phyloP scores from a whole-genome alignment of 2,113 vertebrate species.

The Hepsetus odoe region DNA sequence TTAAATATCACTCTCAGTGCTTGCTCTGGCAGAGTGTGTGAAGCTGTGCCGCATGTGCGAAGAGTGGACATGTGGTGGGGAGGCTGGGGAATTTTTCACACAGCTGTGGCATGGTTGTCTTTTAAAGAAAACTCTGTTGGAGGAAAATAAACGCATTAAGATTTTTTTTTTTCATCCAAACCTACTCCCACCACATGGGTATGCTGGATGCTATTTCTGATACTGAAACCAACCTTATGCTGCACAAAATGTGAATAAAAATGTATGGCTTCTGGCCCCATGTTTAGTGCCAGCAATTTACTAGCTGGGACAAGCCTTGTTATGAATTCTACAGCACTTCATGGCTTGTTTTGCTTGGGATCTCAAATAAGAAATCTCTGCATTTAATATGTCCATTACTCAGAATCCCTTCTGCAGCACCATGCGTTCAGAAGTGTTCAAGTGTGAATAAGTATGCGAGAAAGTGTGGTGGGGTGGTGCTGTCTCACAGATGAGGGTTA shows the following conservation, averaged over 20 bases:
- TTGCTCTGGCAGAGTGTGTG: constrained; percentile 21
- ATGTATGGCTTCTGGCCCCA: neutral
- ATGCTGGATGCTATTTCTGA: neutral
- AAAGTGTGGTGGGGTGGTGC: neutral
- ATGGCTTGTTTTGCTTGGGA: constrained; percentile 16
- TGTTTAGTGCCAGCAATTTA: neutral
- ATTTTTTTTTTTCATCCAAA: neutral
- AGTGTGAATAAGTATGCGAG: neutral
- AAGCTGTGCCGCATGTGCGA: constrained; percentile 39
- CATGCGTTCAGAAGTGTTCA: neutral
- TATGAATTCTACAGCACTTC: neutral
- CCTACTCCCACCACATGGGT: neutral
- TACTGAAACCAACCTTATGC: neutral
- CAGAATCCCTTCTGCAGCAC: neutral
- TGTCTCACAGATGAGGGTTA: constrained; percentile 39
- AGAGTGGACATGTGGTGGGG: constrained; percentile 52
- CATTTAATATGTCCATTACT: constrained; percentile 32
- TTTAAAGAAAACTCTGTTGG: constrained; percentile 36
- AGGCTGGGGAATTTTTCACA: constrained; percentile 48
- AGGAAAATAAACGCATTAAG: constrained; percentile 42
- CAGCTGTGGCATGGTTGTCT: constrained; percentile 42
- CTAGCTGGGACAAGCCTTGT: neutral
- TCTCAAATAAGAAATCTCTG: constrained; percentile 20
- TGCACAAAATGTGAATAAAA: neutral
- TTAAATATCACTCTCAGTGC: constrained; percentile 53